Conservation (phyloP, 2,797 vertebrate species). For the Meda fulgida region DNA sequence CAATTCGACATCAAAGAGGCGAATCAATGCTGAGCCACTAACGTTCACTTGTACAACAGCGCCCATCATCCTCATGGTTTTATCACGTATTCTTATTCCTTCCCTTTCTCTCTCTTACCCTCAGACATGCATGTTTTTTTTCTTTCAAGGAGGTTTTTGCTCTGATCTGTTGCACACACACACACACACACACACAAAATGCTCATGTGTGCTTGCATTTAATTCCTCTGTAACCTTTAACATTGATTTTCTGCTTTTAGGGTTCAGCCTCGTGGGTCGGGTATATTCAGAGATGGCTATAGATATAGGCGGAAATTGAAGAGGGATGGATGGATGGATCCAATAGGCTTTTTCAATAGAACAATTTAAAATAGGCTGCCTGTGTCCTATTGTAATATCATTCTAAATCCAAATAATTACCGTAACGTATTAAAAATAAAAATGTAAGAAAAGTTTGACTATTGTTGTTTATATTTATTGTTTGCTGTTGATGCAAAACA, state of each 20-base stretch:
- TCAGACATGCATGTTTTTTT: conserved; percentile 54
- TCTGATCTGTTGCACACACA: conserved; percentile 15
- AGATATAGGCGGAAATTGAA: background rate
- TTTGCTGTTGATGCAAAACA: background rate
- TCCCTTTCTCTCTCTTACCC: conserved; percentile 1
- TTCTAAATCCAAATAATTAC: too few relatives aligned
- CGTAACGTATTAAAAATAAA: too few relatives aligned
- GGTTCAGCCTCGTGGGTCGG: background rate
- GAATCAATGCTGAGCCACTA: conserved; percentile 52
- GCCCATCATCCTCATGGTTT: conserved; percentile 11
- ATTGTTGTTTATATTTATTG: too few relatives aligned
- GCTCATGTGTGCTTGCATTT: conserved; percentile 10
- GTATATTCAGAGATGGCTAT: conserved; percentile 18
- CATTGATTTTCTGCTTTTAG: conserved; percentile 33
- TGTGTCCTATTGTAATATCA: background rate
- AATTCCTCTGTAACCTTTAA: conserved; percentile 48
- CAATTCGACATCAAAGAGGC: conserved; percentile 64
- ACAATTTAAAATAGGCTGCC: background rate
- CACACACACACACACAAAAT: background rate
- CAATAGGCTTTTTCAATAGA: too few relatives aligned
- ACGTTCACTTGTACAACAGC: conserved; percentile 21
- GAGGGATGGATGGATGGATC: too few relatives aligned
- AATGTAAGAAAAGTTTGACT: too few relatives aligned
- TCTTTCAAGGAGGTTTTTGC: conserved; percentile 65
- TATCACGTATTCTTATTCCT: background rate